Base-by-base conservation (phyloP, 1,140 invertebrate species). In the Macrobrachium rosenbergii region DNA sequence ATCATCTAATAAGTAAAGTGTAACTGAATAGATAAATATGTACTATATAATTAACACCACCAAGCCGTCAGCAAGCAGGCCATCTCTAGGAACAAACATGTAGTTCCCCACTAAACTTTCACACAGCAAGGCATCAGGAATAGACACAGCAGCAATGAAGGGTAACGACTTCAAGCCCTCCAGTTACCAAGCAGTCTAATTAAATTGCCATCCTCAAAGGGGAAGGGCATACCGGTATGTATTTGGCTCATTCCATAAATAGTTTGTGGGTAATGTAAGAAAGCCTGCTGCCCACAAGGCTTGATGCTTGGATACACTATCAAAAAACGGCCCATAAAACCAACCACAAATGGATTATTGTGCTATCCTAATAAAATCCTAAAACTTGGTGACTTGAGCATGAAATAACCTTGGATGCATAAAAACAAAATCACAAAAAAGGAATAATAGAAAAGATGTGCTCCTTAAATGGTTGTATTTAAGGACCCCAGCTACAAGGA, bases 1-100 rank as follows among this genome's bases (percentile, higher is more conserved):
- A 81, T 80, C 67, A 81, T 73, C 72, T 81, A 67, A 80, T 80
- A 81, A 87, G 63, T 67, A 87, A 87, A 76, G 78, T 87, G 85
- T 87, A 87, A 87, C 81, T 86, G 83, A 86, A 81, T 87, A 87
- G 85, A 82, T 87, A 87, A 87, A 87, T 87, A 87, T 87, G 85
- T 87, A 87, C 85, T 87, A 87, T 87, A 87, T 81, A 87, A 87
- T 87, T 79, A 87, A 87, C 85, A 87, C 78, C 85, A 87, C 76
- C 85, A 87, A 82, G 85, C 85, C 81, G 77, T 87, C 63, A 87
- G 85, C 85, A 87, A 87, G 85, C 85, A 87, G 85, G 85, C 85
- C 85, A 82, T 87, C 85, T 81, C 69, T 87, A 87, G 85, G 85
- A 87, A 87, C 85, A 80, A 69, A 81, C 85, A 63, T 23, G 23